Percentiles rank a stretch among this genome's conserved stretches.
These are phyloP conservation scores for Brachionus angularis DNA, from an alignment of 1,140 invertebrate species.

Conservation along the genomic window DNA sequence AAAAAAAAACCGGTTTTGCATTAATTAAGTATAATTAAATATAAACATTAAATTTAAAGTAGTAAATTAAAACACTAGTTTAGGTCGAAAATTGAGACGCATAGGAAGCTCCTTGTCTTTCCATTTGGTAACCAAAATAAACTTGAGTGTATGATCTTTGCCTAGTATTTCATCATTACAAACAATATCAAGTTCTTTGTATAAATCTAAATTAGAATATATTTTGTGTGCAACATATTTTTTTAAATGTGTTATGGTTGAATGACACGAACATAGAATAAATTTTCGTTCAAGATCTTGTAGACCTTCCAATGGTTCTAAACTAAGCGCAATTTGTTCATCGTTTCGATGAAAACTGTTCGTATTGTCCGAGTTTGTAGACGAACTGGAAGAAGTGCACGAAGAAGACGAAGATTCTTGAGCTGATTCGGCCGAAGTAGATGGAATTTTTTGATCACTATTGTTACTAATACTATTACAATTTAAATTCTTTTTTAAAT, in stretches of 20 bases:
- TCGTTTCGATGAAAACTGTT: slow-evolving; percentile 26
- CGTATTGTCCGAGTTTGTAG: background rate
- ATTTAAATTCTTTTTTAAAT: background rate
- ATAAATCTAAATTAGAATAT: background rate
- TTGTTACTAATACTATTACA: background rate
- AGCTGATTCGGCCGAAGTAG: background rate
- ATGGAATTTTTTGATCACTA: background rate
- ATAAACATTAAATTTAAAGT: too few species aligned
- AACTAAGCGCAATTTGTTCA: slow-evolving; percentile 12
- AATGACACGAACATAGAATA: slow-evolving; percentile 36
- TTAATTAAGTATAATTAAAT: too few species aligned
- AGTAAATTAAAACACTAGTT: background rate
- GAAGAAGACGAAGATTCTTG: background rate
- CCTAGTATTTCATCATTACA: slow-evolving; percentile 96
- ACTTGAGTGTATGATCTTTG: slow-evolving; percentile 97
- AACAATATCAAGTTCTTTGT: slow-evolving; percentile 78
- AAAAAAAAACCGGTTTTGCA: too few species aligned
- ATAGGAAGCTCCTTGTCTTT: slow-evolving; percentile 35
- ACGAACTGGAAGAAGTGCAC: background rate
- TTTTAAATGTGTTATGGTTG: slow-evolving; percentile 43
- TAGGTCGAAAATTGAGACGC: slow-evolving; percentile 39
- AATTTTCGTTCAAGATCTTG: slow-evolving; percentile 11
- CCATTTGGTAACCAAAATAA: slow-evolving; percentile 57
- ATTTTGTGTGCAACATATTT: slow-evolving; percentile 41
- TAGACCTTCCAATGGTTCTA: slow-evolving; percentile 21